Base-by-base conservation (phyloP, 1,140 invertebrate species). In the Drosophila subobscura region DNA sequence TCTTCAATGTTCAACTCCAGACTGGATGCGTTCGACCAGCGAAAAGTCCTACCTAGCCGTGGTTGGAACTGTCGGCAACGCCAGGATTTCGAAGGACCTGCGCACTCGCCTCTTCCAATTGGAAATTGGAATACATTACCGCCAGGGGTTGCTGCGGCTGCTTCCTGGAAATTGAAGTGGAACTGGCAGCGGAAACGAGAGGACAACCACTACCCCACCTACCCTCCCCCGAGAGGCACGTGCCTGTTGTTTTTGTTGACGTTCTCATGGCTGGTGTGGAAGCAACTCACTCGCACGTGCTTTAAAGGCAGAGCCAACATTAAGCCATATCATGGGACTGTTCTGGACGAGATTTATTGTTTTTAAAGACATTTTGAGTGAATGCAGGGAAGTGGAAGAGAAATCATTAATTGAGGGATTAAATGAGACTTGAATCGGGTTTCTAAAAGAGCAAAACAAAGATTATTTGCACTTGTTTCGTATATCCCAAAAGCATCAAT, bases 1-100 rank as follows among this genome's bases (percentile, higher is more conserved):
- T 88, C 89, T 84, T 91, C 79, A 86, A 89, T 89, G 86, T 91
- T 89, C 86, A 84, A 91, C 89, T 91, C 85, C 83, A 91, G 89
- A 91, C 89, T 91, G 89, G 81, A 88, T 73, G 72, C 66, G 71
- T 60, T 63, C 12, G 65, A 45, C 25, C 58, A 65, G 67, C 71
- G 71, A 80, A 75, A 76, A 84, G 83, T 81, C 79, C 83, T 88
- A 74, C 40, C 47, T 10, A 47, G 47, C 64, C 33, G 83, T 86
- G 81, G 80, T 79, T 79, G 80, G 63, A 85, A 73, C 59, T 68
- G 63, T 70, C 72, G 72, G 54, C 64, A 71, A 51, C 14, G 61
- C 65, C 77, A 90, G 86, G 88, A 84, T 79, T 71, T 81, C 73
- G 65, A 90, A 90, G 79, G 81, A 89, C 89, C 72, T 90, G 89